Evolutionary conservation across 1,140 invertebrate species (phyloP).

Genomic region (Grapholita molesta): DNA sequence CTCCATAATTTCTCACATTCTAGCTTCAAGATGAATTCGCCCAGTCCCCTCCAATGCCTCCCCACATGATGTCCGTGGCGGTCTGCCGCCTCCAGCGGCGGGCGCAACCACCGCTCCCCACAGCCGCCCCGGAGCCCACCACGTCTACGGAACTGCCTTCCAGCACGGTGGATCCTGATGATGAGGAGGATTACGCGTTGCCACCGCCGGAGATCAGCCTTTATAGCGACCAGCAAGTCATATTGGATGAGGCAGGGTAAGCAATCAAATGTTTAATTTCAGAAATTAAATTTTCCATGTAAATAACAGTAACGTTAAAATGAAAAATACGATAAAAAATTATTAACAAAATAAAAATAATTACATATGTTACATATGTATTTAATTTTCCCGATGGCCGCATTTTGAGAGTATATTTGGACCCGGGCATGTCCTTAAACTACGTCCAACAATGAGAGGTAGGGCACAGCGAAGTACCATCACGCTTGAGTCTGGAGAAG

Average conservation of each 20-base stretch:
- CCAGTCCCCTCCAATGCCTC: slow-evolving; percentile 89
- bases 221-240: slow-evolving; percentile 58
- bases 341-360: too few relatives aligned
- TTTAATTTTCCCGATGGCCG: too few relatives aligned
- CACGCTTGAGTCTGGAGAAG: too few relatives aligned
- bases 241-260: slow-evolving; percentile 63
- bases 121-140: slow-evolving; percentile 17
- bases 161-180: slow-evolving; percentile 23
- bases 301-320: too few relatives aligned
- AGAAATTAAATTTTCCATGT: too few relatives aligned
- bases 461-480: too few relatives aligned
- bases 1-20: background rate
- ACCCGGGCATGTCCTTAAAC: too few relatives aligned
- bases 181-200: slow-evolving; percentile 21
- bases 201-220: slow-evolving; percentile 55
- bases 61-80: slow-evolving; percentile 91
- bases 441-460: too few relatives aligned
- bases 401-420: too few relatives aligned
- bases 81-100: slow-evolving; percentile 85
- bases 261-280: too few relatives aligned
- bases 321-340: too few relatives aligned
- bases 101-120: slow-evolving; percentile 39
- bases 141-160: slow-evolving; percentile 22
- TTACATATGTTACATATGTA: too few relatives aligned
- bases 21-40: slow-evolving; percentile 82